These are phyloP conservation scores for Acanthosepion pharaonis DNA, from an alignment of 2,888 invertebrate species.

Conservation along the genomic window DNA sequence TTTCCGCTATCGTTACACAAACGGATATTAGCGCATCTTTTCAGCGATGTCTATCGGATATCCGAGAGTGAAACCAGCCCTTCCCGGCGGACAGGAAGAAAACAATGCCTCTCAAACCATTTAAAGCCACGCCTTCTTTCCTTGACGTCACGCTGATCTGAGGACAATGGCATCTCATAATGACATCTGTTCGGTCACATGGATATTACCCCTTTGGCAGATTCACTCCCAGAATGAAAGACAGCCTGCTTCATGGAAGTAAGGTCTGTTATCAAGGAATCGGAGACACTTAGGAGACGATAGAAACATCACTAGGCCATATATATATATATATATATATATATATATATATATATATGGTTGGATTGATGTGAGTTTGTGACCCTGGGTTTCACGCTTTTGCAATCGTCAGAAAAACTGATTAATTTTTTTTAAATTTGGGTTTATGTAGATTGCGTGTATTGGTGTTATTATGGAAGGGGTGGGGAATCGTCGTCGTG, in stretches of 20 bases:
- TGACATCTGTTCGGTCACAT: neutral
- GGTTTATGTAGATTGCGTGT: no score
- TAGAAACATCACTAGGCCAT: neutral
- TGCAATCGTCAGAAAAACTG: no score
- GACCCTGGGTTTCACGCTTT: no score
- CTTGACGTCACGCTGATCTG: neutral
- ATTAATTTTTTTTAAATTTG: no score
- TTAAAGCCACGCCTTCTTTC: neutral
- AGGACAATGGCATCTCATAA: neutral
- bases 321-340: neutral
- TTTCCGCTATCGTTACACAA: neutral
- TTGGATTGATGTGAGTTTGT: no score
- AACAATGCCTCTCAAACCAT: no score
- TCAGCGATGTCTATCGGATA: neutral
- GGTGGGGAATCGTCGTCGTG: no score
- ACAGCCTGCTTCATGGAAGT: neutral
- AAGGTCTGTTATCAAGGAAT: neutral
- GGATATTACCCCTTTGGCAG: neutral
- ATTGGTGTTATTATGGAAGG: no score
- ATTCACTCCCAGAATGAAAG: neutral
- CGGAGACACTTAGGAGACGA: neutral
- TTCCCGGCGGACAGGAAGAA: neutral
- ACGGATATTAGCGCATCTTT: neutral
- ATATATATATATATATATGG: conserved; percentile 2
- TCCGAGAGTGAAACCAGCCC: neutral